phyloP scores from a whole-genome alignment of 2,797 vertebrate species.

The Cyprinella venusta region DNA sequence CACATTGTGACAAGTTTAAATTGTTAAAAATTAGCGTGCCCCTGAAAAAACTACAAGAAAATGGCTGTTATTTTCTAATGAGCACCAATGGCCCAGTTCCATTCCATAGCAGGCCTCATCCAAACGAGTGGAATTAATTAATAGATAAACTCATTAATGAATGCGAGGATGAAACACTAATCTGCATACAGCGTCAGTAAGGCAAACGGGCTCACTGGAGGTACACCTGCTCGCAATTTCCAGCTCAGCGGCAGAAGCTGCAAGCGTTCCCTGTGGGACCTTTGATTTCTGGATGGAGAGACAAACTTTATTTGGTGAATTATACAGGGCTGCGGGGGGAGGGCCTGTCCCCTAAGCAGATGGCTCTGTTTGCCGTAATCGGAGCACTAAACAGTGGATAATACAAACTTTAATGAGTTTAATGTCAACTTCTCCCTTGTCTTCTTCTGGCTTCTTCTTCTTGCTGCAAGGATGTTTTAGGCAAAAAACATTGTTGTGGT shows the following conservation, averaged over 20 bases:
- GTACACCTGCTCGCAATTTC: constrained; percentile 63
- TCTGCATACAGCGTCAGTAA: constrained; percentile 61
- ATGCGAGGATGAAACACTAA: constrained; percentile 55
- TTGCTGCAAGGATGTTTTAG: constrained; percentile 67
- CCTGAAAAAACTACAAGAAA: constrained; percentile 1
- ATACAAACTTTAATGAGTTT: constrained; percentile 81
- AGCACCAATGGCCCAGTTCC: constrained; percentile 65
- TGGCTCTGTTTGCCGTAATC: constrained; percentile 77
- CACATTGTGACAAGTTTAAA: neutral
- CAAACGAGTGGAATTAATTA: constrained; percentile 69
- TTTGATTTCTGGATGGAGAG: constrained; percentile 65
- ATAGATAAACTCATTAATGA: constrained; percentile 70
- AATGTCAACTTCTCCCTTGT: constrained; percentile 72
- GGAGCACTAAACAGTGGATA: constrained; percentile 75
- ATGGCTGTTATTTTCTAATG: constrained; percentile 39
- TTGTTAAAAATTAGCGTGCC: constrained; percentile 7
- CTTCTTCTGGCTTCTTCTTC: constrained; percentile 64
- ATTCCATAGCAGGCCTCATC: constrained; percentile 58
- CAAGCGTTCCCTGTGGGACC: constrained; percentile 46
- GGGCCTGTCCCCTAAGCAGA: constrained; percentile 75
- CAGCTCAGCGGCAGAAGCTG: constrained; percentile 55
- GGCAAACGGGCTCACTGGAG: constrained; percentile 63
- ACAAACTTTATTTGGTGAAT: constrained; percentile 77
- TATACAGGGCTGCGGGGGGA: constrained; percentile 70
- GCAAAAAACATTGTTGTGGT: constrained; percentile 12